A percentile compares a stretch with the other conserved stretches of the same genome.
Conservation (phyloP, 2,113 vertebrate genomes). For the Rhynchopsitta pachyrhyncha region DNA sequence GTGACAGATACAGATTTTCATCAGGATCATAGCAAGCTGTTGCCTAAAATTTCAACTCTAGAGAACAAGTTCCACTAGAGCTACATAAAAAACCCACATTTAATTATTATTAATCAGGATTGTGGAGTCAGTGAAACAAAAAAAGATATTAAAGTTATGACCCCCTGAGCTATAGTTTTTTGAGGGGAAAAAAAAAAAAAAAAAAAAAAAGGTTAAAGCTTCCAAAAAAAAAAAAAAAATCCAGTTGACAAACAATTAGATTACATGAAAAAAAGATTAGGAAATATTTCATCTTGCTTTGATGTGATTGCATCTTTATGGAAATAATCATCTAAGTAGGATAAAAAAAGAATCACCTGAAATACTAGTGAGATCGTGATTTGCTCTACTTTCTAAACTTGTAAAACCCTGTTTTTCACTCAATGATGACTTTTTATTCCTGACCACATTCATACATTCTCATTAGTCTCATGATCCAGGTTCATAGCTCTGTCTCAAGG, state of each 20-base stretch:
- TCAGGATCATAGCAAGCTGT: conserved; percentile 35
- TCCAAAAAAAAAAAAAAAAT: not conserved
- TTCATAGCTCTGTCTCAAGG: conserved; percentile 13
- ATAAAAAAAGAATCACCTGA: not conserved
- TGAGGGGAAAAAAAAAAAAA: not conserved
- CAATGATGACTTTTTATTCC: not conserved
- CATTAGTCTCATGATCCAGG: conserved; percentile 35
- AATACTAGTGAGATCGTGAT: not conserved
- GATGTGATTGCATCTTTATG: not conserved
- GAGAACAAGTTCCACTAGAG: conserved; percentile 16
- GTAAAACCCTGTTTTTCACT: not conserved
- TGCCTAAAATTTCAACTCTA: conserved; percentile 27
- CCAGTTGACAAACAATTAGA: not conserved
- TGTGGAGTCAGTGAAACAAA: not conserved
- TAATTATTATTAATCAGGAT: conserved; percentile 27
- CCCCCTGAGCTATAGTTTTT: not conserved
- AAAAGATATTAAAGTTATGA: not conserved
- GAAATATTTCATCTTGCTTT: not conserved
- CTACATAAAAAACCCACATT: not conserved
- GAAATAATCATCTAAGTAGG: not conserved
- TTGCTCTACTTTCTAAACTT: not conserved
- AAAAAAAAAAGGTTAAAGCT: not conserved
- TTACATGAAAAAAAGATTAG: not conserved
- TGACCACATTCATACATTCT: conserved; percentile 18
- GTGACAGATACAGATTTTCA: conserved; percentile 62